A percentile compares a stretch with the other conserved stretches of the same genome.
These are phyloP conservation scores for Dicyrtoma fusca DNA, from an alignment of 2,888 invertebrate species.

Conservation along the genomic window DNA sequence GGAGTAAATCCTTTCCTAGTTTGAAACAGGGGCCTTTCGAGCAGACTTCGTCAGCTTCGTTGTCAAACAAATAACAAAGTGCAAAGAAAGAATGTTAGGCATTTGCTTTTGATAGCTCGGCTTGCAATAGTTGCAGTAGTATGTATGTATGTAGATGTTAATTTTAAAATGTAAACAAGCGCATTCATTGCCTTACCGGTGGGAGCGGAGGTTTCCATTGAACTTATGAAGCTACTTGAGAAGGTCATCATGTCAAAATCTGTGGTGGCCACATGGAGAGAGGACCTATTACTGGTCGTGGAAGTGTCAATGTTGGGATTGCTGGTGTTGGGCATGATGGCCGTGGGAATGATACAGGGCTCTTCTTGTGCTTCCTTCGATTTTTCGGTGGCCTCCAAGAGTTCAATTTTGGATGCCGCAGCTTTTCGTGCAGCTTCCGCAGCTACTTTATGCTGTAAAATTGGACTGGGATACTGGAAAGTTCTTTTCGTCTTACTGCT, in stretches of 20 bases:
- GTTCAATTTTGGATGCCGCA: constrained; percentile 19
- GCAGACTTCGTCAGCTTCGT: constrained; percentile 53
- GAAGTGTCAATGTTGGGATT: constrained; percentile 40
- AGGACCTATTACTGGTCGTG: constrained; percentile 50
- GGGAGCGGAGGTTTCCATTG: constrained; percentile 52
- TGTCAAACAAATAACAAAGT: too few relatives aligned
- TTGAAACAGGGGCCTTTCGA: constrained; percentile 63
- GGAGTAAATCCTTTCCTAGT: constrained; percentile 81
- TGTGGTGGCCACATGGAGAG: constrained; percentile 54
- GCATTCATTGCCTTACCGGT: constrained; percentile 15
- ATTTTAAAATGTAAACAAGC: too few relatives aligned
- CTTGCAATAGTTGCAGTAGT: too few relatives aligned
- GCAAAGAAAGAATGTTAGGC: too few relatives aligned
- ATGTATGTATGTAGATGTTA: too few relatives aligned
- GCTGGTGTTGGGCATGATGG: constrained; percentile 3
- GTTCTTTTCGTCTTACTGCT: constrained; percentile 15
- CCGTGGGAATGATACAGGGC: not conserved
- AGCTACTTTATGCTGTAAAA: constrained; percentile 52
- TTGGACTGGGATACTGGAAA: constrained; percentile 51
- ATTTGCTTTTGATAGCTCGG: too few relatives aligned
- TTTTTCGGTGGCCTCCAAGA: constrained; percentile 38
- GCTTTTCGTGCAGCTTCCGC: constrained; percentile 48
- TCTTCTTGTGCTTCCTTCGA: not conserved
- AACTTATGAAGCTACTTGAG: constrained; percentile 51
- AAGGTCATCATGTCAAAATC: constrained; percentile 47